Base-by-base conservation (phyloP, 2,113 vertebrate species). In the Oncorhynchus nerka region DNA sequence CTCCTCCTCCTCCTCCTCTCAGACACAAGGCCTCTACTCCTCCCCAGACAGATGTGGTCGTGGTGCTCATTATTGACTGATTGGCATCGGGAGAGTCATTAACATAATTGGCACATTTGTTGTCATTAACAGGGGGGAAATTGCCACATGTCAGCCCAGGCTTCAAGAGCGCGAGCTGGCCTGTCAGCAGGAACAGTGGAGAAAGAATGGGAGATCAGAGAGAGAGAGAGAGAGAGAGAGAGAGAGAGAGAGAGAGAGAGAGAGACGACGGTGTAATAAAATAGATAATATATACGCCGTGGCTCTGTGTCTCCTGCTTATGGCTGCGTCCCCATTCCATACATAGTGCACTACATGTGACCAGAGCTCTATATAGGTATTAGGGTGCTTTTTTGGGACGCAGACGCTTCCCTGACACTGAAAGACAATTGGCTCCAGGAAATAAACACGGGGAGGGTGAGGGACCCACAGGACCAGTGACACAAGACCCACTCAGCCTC, bases 81-180 rank as follows among this genome's bases (percentile, higher is more conserved):
- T 91, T 93, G 91, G 93, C 93, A 94, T 90, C 81, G 4, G 89
- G 93, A 95, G 94, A 94, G 91, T 83, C 87, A 93, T 96, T 94
- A 94, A 85, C 93, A 94, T 94, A 96, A 96, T 94, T 93, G 94
- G 92, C 90, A 88, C 91, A 94, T 95, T 95, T 95, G 92, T 94
- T 92, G 93, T 93, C 93, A 95, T 95, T 95, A 95, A 93, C 87
- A 83, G 88, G 89, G 79, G 84, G n/a, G 88, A 92, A 94, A 89
- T 79, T 93, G 92, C 91, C 93, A 94, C 92, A 92, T 91, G 89
- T 86, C 91, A 92, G 73, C 51, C 51, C 12, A 15, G 39, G 16
- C 75, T 85, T 70, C 87, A 91, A 90, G 90, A 87, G 85, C 72
- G 34, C 91, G 88, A 84, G 82, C 68, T 69, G 68, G 75, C 67